A percentile compares a stretch with the other conserved stretches of the same genome.
Conservation (phyloP, 2,888 invertebrate genomes). For the Nudaria mundana region DNA sequence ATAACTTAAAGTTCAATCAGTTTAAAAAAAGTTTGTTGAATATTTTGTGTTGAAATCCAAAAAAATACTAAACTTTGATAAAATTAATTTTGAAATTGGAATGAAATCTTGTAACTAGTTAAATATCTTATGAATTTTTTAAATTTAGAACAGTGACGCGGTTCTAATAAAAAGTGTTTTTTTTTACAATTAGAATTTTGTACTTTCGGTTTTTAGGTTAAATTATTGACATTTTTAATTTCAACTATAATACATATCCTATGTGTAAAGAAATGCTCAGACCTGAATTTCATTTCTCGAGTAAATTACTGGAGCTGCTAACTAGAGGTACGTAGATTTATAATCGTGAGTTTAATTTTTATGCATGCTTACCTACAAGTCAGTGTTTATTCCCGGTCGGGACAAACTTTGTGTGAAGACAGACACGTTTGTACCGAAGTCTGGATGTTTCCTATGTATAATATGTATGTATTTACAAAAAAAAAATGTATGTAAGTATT, state of each 20-base stretch:
- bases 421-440: too few relatives aligned
- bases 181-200: too few relatives aligned
- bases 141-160: neutral
- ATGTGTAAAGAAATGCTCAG: slow-evolving; percentile 52
- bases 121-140: too few relatives aligned
- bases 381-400: too few relatives aligned
- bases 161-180: too few relatives aligned
- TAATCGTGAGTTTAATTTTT: too few relatives aligned
- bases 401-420: too few relatives aligned
- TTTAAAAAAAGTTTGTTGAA: neutral
- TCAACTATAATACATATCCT: neutral
- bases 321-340: slow-evolving; percentile 55
- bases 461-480: too few relatives aligned
- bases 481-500: too few relatives aligned
- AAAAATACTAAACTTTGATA: neutral
- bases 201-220: neutral
- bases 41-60: neutral
- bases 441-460: too few relatives aligned
- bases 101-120: too few relatives aligned
- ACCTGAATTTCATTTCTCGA: slow-evolving; percentile 72
- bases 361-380: too few relatives aligned
- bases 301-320: slow-evolving; percentile 68
- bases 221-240: neutral
- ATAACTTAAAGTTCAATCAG: neutral
- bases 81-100: neutral